Evolutionary conservation across 2,113 vertebrate genomes (phyloP), one percentile per base, ranked within the genome.

Genomic region (Fulmarus glacialis): DNA sequence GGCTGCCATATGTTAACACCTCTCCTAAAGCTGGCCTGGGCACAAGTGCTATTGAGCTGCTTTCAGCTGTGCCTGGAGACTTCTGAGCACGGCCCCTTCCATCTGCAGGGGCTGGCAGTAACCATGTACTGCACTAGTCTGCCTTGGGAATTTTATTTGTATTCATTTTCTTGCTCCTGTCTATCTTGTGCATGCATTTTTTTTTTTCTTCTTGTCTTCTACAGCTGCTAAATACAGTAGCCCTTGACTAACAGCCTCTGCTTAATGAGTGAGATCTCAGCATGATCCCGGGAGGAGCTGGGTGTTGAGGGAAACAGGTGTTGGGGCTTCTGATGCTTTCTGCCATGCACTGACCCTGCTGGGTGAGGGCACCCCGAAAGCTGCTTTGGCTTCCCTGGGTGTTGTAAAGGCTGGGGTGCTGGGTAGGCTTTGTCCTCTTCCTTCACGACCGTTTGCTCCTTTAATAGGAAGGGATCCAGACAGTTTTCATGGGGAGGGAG

Each of bases 1-100:
- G 59, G 18, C 45, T 93, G 67, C 83, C 80, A 26, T 97, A 43
- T 94, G 86, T 77, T 95, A 68, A n/a, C 90, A 73, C 63, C 42
- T 89, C 73, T 93, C 45, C 80, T 78, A 55, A 66, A 59, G 82
- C 70, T 82, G 67, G 43, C 45, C 50, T 22, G 59, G 63, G 68
- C 27, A 43, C 0, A 0, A 67, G 56, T 48, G 62, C 73, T 79
- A 5, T 32, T 88, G 79, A 86, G 71, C 52, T 93, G 73, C 47
- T 63, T 21, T 92, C 66, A 92, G 27, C 74, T 87, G 79, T 70
- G 56, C 48, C 23, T 43, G 45, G 71, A 52, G 74, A 22, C 48
- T 91, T 50, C 30, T 47, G 40, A 83, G 45, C 43, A 30, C 1
- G 3, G 64, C 52, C 77, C 60, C 47, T 82, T 90, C 62, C 56